Conservation (phyloP, 2,888 invertebrate genomes). For the Notocelia uddmanniana region DNA sequence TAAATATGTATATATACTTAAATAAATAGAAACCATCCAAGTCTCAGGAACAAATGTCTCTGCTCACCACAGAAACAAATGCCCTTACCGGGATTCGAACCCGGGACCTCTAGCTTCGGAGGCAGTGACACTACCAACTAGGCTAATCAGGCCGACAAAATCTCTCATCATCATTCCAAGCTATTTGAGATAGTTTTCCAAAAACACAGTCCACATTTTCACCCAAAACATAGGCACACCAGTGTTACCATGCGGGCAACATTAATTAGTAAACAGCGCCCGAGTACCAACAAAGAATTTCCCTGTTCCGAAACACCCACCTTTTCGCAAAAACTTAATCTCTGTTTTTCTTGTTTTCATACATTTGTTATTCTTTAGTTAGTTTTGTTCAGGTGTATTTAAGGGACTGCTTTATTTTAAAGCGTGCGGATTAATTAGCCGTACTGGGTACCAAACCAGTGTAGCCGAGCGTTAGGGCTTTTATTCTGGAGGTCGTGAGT, state of each 20-base stretch:
- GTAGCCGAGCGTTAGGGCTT: too few species aligned
- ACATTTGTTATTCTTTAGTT: conserved; percentile 35
- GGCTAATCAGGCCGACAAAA: too few species aligned
- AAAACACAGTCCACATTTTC: not conserved
- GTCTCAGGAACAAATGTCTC: too few species aligned
- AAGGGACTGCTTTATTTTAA: conserved; percentile 20
- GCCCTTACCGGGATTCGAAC: too few species aligned
- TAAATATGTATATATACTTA: too few species aligned
- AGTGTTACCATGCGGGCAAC: conserved; percentile 42
- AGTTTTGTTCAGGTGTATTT: conserved; percentile 36
- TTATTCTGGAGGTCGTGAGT: too few species aligned
- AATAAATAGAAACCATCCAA: too few species aligned
- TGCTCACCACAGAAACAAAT: too few species aligned
- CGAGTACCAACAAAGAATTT: conserved; percentile 42
- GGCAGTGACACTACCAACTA: too few species aligned
- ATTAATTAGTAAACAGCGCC: conserved; percentile 46
- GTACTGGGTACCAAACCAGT: not conserved
- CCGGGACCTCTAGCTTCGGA: too few species aligned
- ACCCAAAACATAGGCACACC: conserved; percentile 19
- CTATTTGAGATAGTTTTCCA: not conserved
- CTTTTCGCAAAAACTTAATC: conserved; percentile 44
- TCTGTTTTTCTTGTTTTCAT: conserved; percentile 42
- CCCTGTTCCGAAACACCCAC: conserved; percentile 34
- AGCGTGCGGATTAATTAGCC: conserved; percentile 4
- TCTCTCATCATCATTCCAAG: too few species aligned